These are phyloP conservation scores for Limnephilus lunatus DNA, from an alignment of 2,888 invertebrate genomes.

Conservation along the genomic window DNA sequence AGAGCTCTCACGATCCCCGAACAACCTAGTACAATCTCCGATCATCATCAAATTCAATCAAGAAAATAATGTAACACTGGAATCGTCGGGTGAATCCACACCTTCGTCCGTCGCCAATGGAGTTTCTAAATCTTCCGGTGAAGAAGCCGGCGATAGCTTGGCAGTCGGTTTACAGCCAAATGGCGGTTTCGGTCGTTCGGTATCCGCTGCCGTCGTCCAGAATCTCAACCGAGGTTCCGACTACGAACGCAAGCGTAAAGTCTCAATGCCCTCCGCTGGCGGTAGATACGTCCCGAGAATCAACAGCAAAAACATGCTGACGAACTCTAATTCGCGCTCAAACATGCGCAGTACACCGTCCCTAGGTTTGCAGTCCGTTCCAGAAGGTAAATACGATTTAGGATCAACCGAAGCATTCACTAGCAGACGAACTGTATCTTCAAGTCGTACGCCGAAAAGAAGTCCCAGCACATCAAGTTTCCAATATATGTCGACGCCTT, in stretches of 20 bases:
- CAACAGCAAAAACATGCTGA: constrained; percentile 69
- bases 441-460: constrained; percentile 78
- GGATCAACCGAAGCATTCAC: constrained; percentile 57
- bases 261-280: constrained; percentile 71
- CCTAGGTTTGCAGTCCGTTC: constrained; percentile 81
- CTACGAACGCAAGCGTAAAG: constrained; percentile 71
- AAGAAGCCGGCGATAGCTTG: constrained; percentile 69
- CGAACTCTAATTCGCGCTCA: constrained; percentile 71
- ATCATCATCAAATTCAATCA: neutral
- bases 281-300: constrained; percentile 66
- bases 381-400: constrained; percentile 75
- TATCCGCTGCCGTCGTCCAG: constrained; percentile 84
- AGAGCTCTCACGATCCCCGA: neutral
- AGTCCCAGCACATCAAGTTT: constrained; percentile 90
- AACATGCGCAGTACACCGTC: constrained; percentile 82
- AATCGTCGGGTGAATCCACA: constrained; percentile 56
- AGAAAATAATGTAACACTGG: neutral
- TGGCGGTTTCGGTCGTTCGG: constrained; percentile 80
- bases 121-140: constrained; percentile 66
- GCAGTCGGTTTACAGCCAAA: constrained; percentile 58
- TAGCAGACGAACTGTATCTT: constrained; percentile 69
- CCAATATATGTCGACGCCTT: constrained; percentile 90
- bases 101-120: constrained; percentile 52
- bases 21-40: neutral
- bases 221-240: constrained; percentile 69